Base-by-base conservation (phyloP, 2,797 vertebrate species). In the Hemitrygon akajei region DNA sequence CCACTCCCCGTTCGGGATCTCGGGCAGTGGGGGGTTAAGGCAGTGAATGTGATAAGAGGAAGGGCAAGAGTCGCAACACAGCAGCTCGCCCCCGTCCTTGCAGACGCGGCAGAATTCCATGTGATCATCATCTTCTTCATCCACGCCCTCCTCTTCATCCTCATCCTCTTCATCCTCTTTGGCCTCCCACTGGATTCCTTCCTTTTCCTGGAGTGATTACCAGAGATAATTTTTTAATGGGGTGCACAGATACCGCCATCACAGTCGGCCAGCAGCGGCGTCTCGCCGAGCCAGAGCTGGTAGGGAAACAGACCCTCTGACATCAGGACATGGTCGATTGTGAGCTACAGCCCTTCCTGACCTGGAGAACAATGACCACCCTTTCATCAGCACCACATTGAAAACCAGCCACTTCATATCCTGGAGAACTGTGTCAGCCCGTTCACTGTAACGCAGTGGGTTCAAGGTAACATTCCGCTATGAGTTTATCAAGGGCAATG, bases 1-100 rank as follows among this genome's bases (percentile, higher is more conserved):
- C 99, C 99, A 99, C 97, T 99, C 98, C 94, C 99, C 99, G 1
- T 99, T 99, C 94, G 99, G 99, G 93, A 99, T 99, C 96, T 99
- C 99, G 0, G 98, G 98, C 94, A 99, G 97, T 0, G 99, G 99
- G 0, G 99, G 99, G 96, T 99, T 99, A 95, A 99, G 98, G 97
- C 99, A 99, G 96, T 99, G 98, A 95, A 99, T 98, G 97, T 99
- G 99, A 95, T 99, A 99, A 86, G 99, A 99, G 5, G 98, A 99
- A 0, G 98, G 98, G 94, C 99, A 99, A 89, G 98, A 98, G 95
- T 99, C 99, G 0, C 99, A 99, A 94, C 99, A 99, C 93, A 99
- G 96, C 95, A 99, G 97, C 96, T 99, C 98, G 47, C 99, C 99
- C 20, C 99, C 99, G 0, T 99, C 99, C 96, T 99, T 99, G 96